Percentiles rank a stretch among this genome's conserved stretches.
Conservation (phyloP, 2,888 invertebrate genomes). For the Hydrotaea diabolus region DNA sequence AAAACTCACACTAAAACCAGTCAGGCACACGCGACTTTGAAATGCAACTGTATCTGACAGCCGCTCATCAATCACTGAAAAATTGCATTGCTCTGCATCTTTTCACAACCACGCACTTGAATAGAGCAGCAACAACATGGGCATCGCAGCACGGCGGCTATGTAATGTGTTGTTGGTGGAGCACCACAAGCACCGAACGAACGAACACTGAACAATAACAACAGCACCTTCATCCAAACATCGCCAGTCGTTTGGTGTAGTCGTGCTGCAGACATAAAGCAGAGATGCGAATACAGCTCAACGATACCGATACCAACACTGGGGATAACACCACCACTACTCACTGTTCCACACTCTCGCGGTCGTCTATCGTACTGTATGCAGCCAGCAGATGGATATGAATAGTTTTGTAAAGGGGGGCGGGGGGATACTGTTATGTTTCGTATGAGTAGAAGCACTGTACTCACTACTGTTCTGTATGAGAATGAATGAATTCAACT, state of each 20-base stretch:
- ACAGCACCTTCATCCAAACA: constrained; percentile 23
- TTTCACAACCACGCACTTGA: constrained; percentile 61
- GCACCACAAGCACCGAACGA: constrained; percentile 14
- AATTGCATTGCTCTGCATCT: constrained; percentile 65
- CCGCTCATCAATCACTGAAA: constrained; percentile 71
- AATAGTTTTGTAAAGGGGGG: background rate
- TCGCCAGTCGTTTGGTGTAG: constrained; percentile 8
- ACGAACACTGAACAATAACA: constrained; percentile 3
- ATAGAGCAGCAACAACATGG: constrained; percentile 48
- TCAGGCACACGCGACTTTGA: constrained; percentile 62
- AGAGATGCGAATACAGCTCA: background rate
- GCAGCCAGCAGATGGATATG: background rate
- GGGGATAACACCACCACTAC: background rate
- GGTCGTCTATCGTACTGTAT: background rate
- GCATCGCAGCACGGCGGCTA: constrained; percentile 14
- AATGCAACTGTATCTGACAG: constrained; percentile 70
- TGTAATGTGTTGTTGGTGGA: background rate
- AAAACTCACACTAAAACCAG: background rate
- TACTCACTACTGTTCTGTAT: background rate
- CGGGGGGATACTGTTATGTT: constrained; percentile 10
- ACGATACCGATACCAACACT: constrained; percentile 16
- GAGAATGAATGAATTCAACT: constrained; percentile 15
- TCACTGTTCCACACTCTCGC: background rate
- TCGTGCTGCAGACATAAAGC: constrained; percentile 22
- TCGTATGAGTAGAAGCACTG: background rate